Evolutionary conservation across 2,888 invertebrate species (phyloP), one percentile per base, ranked within the genome.

Genomic region (Caenorhabditis doughertyi): DNA sequence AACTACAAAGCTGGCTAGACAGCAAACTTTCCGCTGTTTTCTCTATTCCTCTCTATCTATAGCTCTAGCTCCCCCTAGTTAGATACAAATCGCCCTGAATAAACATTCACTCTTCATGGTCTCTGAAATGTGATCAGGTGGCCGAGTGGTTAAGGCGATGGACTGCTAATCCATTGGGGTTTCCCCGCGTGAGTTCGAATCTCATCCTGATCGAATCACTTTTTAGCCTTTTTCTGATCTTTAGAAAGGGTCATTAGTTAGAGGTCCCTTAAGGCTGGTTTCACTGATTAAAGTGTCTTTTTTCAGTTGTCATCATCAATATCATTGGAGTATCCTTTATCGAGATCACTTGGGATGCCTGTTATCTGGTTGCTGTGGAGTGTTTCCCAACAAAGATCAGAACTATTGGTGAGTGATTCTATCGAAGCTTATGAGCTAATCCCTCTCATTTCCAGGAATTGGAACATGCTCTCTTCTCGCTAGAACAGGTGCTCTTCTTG

Each of bases 131-230:
- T 18, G 85, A 86, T 86, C 87, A 88, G 85, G 88, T 90, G 90
- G 90, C 90, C 90, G 90, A 91, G 90, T 90, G 90, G 90, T 91
- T 90, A 91, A 91, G 90, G 89, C 89, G 90, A 87, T 89, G 89
- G 90, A 91, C 90, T 91, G 89, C 89, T 90, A 90, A 91, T 89
- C 90, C 89, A 90, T 88, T 90, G 90, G 89, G 90, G 85, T 89
- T 88, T 89, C 85, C 89, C 89, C 89, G 89, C 58, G 58, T 44
- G 25, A 62, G 27, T 62, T 73, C 60, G 23, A 35, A n/a, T 62
- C 39, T 42, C 27, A 49, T 39, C n/a, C 23, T 35, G 39, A 53
- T 44, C 32, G 25, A 51, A 49, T 39, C 39, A 11, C 1, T 23
- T 23, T 42, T 23, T 16, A 18, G 16, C 8, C 16, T 42, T 13